phyloP scores from a whole-genome alignment of 1,140 invertebrate genomes.

The Lepidostoma basale region DNA sequence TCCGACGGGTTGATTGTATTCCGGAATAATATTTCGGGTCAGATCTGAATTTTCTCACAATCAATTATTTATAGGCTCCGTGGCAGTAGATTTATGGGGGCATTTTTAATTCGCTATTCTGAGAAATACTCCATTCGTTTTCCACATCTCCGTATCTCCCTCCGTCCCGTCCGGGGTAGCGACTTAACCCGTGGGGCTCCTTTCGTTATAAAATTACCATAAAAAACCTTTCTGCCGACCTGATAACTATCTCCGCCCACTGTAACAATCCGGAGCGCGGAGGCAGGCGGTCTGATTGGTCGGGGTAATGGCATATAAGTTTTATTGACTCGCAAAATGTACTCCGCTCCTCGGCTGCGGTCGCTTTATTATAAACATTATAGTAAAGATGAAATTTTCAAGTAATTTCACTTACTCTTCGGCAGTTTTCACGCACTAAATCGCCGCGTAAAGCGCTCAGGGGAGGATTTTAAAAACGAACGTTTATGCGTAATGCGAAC shows the following conservation, averaged over 20 bases:
- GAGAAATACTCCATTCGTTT: background rate
- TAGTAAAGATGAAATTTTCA: background rate
- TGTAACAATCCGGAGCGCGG: conserved; percentile 5
- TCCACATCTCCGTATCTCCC: background rate
- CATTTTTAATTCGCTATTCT: background rate
- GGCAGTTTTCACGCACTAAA: background rate
- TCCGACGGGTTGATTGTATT: no score
- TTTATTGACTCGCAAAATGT: background rate
- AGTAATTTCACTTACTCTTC: background rate
- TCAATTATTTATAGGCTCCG: no score
- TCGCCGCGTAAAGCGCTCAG: no score
- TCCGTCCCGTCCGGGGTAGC: background rate
- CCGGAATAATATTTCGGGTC: no score
- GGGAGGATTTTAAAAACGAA: no score
- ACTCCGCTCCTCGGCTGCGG: background rate
- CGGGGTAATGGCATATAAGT: background rate
- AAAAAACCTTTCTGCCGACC: conserved; percentile 5
- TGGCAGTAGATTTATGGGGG: no score
- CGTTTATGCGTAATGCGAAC: no score
- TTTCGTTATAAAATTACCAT: conserved; percentile 25
- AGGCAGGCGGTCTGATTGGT: background rate
- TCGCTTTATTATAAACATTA: background rate
- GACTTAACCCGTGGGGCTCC: background rate
- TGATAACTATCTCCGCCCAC: background rate
- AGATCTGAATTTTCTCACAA: no score